Evolutionary conservation across 2,113 vertebrate species (phyloP), one percentile per base, ranked within the genome.

Genomic region (Uria lomvia): DNA sequence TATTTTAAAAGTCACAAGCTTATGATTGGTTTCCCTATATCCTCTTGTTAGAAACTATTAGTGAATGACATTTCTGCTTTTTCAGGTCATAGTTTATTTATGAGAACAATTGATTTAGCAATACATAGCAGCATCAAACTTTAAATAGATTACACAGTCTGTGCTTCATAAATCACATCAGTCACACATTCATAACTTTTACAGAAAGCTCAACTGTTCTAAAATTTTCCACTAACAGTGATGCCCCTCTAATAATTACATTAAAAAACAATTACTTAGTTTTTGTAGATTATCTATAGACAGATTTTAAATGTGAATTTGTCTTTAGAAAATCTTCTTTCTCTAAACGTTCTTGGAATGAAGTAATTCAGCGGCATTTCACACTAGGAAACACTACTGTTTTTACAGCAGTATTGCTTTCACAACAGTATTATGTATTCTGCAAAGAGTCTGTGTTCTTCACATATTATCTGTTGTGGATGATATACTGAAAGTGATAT

Each of bases 21-120:
- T 87, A 49, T 67, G 53, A 81, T 49, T 55, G 50, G 27, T 49
- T 97, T 91, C 36, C 58, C 55, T 68, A 50, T 53, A 86, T 43
- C 3, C 11, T 50, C 88, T 96, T 86, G 47, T 79, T 90, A 91
- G 62, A 92, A 92, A 71, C 34, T 50, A 60, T 73, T 82, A 85
- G 38, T 87, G 75, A 93, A 84, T 92, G 72, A 62, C 91, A 94
- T 74, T 94, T 91, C 79, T 94, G 24, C 32, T 89, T 97, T 96
- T 93, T 92, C 85, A 92, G 92, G 82, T 95, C 87, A 89, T 91
- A 95, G 59, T 84, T 95, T 97, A 92, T 94, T 92, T 94, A 88
- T 92, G 85, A 97, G 87, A 92, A 96, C 93, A 97, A 95, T 96
- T 97, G 96, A 97, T 97, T 97, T 87, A 94, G 91, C 58, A 89